phyloP scores from a whole-genome alignment of 2,113 vertebrate species.

The Trochalopteron elliotii region DNA sequence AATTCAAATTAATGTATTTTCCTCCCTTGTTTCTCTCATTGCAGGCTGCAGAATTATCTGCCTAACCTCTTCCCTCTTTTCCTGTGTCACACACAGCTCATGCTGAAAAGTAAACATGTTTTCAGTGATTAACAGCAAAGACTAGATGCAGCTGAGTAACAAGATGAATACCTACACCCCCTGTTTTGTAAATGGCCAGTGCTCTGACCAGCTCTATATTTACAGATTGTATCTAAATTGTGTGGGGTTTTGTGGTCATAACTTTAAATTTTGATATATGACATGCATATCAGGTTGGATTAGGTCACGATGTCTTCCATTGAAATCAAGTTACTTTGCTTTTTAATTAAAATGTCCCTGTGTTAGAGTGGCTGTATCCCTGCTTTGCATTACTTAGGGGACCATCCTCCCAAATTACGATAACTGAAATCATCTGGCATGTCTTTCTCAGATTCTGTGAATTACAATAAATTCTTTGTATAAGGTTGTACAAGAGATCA shows the following conservation, averaged over 20 bases:
- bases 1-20: neutral
- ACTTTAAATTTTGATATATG: neutral
- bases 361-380: neutral
- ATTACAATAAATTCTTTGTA: neutral
- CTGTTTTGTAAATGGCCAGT: neutral
- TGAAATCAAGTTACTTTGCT: neutral
- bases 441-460: neutral
- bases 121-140: neutral
- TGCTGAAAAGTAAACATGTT: conserved; percentile 1
- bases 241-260: neutral
- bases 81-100: neutral
- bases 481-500: neutral
- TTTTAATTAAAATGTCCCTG: conserved; percentile 10
- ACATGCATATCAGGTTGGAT: neutral
- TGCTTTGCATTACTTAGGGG: neutral
- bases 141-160: neutral
- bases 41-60: neutral
- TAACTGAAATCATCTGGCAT: neutral
- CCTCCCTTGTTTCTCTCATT: neutral
- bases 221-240: neutral
- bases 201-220: neutral
- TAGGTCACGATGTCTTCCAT: fast-evolving
- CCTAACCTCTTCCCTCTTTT: neutral
- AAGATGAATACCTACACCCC: neutral
- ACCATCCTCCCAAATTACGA: neutral